Evolutionary conservation across 2,888 invertebrate species (phyloP).

Genomic region (Quadroppia sp.): DNA sequence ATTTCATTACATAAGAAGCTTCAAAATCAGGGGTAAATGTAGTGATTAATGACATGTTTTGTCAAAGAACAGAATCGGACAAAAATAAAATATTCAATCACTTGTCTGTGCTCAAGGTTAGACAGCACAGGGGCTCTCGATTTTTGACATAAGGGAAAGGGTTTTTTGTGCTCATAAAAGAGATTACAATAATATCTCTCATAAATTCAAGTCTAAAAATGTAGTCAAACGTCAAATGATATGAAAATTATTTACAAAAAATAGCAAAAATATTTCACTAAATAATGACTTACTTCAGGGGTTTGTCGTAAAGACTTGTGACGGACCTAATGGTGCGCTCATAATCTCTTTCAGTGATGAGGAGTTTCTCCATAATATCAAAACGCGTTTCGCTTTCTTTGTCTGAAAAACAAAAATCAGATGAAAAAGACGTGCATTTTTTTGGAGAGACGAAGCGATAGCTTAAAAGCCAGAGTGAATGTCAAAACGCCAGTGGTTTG

Average conservation of each 20-base stretch:
- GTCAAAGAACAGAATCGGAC: too few relatives aligned
- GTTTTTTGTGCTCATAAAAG: too few relatives aligned
- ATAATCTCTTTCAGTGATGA: conserved; percentile 12
- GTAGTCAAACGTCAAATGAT: not conserved
- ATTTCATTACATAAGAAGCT: not conserved
- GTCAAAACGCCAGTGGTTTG: too few relatives aligned
- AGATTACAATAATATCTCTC: not conserved
- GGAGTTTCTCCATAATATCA: not conserved
- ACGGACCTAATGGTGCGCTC: not conserved
- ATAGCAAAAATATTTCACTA: not conserved
- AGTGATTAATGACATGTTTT: too few relatives aligned
- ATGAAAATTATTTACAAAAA: too few relatives aligned
- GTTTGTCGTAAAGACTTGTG: not conserved
- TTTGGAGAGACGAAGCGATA: too few relatives aligned
- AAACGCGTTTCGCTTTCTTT: conserved; percentile 3
- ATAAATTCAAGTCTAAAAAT: not conserved
- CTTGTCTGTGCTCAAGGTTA: too few relatives aligned
- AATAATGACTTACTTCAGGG: conserved; percentile 3
- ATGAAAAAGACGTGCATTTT: too few relatives aligned
- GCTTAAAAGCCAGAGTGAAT: too few relatives aligned
- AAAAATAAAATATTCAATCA: too few relatives aligned
- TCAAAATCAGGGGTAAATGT: not conserved
- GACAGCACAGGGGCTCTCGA: too few relatives aligned
- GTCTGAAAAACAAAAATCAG: not conserved
- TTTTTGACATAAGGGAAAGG: too few relatives aligned